Evolutionary conservation across 2,888 invertebrate genomes (phyloP), one percentile per base, ranked within the genome.

Genomic region (Eudemis profundana): DNA sequence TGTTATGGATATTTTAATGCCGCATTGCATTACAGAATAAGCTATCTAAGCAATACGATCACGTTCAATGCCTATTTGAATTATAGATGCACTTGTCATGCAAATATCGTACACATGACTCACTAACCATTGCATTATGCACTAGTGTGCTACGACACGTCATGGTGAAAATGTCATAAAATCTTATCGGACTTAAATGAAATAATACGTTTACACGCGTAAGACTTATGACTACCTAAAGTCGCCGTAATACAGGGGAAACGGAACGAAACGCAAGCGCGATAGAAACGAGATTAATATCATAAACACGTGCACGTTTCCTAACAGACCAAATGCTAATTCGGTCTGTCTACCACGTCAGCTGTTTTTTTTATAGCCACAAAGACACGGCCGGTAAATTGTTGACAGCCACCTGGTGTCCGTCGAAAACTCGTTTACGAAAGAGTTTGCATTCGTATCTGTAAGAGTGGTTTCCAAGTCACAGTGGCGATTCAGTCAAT

Each of bases 71-170:
- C 68, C 56, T 68, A 67, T 67, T 68, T 62, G 61, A 63, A 68
- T 68, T 53, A 38, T 51, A 59, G 51, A 57, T 69, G 56, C 60
- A 68, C 67, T 66, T 61, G 68, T 60, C 51, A 64, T 69, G 70
- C 70, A 67, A 69, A 71, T 69, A 51, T 29, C 42, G 54, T 27
- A 40, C 19, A 19, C 56, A 51, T 72, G 70, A 70, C 23, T 72
- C 72, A 72, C 60, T 56, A 12, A 27, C 49, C 61, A 38, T 51
- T 40, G 66, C 64, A 66, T 62, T 56, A 62, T 65, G 54, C 38
- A 51, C 33, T 50, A 2, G 46, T 54, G 61, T 51, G 44, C 23
- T 17, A 29, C 14, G 29, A 47, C 61, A 21, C 64, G 64, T 65
- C 57, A 59, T 51, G 57, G 51, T 21, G 64, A 59, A 64, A 64